These are phyloP conservation scores for Pardalotus punctatus DNA, from an alignment of 2,113 vertebrate genomes.

Conservation along the genomic window DNA sequence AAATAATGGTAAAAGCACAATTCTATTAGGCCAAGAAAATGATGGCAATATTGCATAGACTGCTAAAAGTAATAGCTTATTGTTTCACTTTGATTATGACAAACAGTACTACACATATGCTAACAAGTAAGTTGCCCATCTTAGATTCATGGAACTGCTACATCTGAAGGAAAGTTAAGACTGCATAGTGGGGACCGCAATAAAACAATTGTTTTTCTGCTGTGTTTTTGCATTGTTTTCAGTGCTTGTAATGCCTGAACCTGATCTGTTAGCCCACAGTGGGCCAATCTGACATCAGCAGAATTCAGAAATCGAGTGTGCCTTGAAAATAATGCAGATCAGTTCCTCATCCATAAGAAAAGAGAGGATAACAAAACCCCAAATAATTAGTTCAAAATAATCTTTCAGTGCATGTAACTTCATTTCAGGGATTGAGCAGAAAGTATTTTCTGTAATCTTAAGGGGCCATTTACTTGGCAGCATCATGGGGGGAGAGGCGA, in stretches of 20 bases:
- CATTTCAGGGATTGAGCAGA: background rate
- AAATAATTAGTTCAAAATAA: background rate
- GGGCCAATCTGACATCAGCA: background rate
- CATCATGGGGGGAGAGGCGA: background rate
- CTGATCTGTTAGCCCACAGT: background rate
- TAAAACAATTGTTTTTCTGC: background rate
- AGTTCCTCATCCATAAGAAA: background rate
- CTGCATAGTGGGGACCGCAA: background rate
- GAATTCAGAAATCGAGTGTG: background rate
- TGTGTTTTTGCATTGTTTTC: background rate
- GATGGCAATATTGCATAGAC: background rate
- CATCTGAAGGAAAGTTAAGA: background rate
- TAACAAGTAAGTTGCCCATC: background rate
- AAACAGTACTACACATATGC: background rate
- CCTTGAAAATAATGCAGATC: background rate
- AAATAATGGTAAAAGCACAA: background rate
- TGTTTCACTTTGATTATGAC: background rate
- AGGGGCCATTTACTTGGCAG: background rate
- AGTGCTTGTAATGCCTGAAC: background rate
- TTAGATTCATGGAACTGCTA: background rate
- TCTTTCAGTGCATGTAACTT: background rate
- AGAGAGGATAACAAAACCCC: background rate
- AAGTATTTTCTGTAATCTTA: background rate
- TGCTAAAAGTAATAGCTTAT: background rate
- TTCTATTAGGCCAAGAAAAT: background rate